phyloP scores from a whole-genome alignment of 2,113 vertebrate species.

The Natator depressus region DNA sequence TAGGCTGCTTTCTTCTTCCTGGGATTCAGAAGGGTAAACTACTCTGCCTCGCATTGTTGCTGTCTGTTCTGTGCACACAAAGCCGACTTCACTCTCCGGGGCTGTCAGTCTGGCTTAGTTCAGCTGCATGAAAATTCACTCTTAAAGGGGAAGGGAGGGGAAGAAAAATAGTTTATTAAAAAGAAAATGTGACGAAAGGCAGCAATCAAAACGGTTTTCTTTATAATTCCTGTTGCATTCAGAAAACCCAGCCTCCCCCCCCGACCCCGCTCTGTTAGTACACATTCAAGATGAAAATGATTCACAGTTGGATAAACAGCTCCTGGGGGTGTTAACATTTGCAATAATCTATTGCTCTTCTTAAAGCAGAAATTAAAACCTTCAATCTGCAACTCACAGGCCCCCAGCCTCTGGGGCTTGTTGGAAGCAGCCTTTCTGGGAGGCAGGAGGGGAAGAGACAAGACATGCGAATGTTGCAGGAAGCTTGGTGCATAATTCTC shows the following conservation, averaged over 20 bases:
- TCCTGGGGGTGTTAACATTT: background rate
- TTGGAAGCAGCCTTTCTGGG: background rate
- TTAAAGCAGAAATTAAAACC: background rate
- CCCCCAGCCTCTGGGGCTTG: background rate
- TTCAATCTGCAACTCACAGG: background rate
- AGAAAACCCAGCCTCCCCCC: background rate
- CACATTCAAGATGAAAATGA: background rate
- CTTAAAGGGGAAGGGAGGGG: background rate
- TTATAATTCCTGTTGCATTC: background rate
- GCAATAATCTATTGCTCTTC: background rate
- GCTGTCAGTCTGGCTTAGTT: background rate
- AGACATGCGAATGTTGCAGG: background rate
- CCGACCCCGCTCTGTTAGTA: background rate
- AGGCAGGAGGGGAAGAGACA: background rate
- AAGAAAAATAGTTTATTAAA: background rate
- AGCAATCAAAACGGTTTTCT: background rate
- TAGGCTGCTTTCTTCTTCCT: background rate
- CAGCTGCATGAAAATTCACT: too few relatives aligned
- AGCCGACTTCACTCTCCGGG: background rate
- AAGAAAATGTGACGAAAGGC: background rate
- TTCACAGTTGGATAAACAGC: background rate
- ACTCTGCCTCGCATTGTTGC: background rate
- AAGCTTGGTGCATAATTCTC: background rate
- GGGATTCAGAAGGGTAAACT: background rate
- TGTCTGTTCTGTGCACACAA: background rate